Evolutionary conservation across 1,140 invertebrate genomes (phyloP).

Genomic region (Caenorhabditis latens): DNA sequence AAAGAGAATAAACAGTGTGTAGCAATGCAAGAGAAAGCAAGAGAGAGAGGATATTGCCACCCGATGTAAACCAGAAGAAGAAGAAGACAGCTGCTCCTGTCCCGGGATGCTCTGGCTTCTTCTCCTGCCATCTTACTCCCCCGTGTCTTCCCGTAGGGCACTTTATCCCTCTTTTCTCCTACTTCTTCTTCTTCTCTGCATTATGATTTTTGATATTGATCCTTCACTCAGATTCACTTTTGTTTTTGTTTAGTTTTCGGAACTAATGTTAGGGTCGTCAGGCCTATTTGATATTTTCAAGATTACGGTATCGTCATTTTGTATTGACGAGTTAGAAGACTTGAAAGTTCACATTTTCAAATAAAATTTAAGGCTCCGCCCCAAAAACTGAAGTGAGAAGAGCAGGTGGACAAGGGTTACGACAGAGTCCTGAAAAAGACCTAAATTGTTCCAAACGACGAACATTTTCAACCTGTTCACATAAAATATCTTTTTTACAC

Average conservation of each 20-base stretch:
- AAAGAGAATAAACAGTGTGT: constrained; percentile 34
- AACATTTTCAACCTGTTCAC: no score
- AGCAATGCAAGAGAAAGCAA: not conserved
- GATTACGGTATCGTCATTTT: no score
- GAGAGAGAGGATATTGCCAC: not conserved
- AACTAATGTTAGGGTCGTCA: no score
- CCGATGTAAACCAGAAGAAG: constrained; percentile 34
- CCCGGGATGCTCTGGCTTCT: constrained; percentile 5
- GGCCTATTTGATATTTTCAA: no score
- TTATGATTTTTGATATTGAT: constrained; percentile 38
- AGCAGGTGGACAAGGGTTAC: no score
- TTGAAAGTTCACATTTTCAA: no score
- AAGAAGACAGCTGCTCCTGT: constrained; percentile 15
- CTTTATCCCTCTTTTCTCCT: constrained; percentile 29
- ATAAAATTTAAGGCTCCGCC: no score
- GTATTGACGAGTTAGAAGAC: no score
- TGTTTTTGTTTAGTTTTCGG: not conserved
- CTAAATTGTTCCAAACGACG: no score
- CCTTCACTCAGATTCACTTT: not conserved
- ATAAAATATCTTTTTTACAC: no score
- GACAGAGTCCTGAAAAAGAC: no score
- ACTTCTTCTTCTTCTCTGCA: not conserved
- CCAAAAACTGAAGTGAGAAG: no score
- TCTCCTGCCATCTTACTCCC: constrained; percentile 21
- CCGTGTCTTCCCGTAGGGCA: constrained; percentile 18